Percentiles rank a stretch among this genome's conserved stretches.
phyloP scores from a whole-genome alignment of 2,797 vertebrate genomes.

The Bradypodion pumilum region DNA sequence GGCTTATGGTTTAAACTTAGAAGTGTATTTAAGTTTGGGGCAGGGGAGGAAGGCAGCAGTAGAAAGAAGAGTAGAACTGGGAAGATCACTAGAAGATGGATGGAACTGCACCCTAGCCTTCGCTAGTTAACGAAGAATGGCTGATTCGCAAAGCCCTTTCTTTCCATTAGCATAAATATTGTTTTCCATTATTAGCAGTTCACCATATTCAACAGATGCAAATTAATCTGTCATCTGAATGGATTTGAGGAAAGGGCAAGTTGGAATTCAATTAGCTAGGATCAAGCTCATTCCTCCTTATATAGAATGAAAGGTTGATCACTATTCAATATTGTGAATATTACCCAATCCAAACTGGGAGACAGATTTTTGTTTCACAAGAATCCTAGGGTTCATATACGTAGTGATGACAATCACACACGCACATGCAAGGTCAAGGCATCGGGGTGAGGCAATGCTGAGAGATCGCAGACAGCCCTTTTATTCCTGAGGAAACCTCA shows the following conservation, averaged over 20 bases:
- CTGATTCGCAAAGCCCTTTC: slow-evolving; percentile 53
- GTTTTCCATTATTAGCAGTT: slow-evolving; percentile 59
- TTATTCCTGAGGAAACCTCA: too few species aligned
- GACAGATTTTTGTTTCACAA: neutral
- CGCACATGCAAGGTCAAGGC: too few species aligned
- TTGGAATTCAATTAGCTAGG: slow-evolving; percentile 28
- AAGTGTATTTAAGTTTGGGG: neutral
- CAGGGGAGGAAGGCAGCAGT: neutral
- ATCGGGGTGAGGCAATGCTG: too few species aligned
- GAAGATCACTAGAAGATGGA: neutral
- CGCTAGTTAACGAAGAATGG: slow-evolving; percentile 45
- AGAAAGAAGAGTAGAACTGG: fast-evolving
- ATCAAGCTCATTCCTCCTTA: neutral
- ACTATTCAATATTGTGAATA: neutral
- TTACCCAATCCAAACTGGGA: neutral
- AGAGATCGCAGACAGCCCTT: too few species aligned
- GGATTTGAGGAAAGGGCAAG: slow-evolving; percentile 44
- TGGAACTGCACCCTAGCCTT: slow-evolving; percentile 22
- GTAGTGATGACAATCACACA: too few species aligned
- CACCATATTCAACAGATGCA: slow-evolving; percentile 50
- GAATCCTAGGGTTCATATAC: neutral
- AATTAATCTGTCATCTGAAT: slow-evolving; percentile 50
- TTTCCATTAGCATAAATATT: slow-evolving; percentile 60
- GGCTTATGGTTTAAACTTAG: neutral
- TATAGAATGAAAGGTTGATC: fast-evolving